Conservation (phyloP, 2,113 vertebrate genomes). For the Spilogale gracilis region DNA sequence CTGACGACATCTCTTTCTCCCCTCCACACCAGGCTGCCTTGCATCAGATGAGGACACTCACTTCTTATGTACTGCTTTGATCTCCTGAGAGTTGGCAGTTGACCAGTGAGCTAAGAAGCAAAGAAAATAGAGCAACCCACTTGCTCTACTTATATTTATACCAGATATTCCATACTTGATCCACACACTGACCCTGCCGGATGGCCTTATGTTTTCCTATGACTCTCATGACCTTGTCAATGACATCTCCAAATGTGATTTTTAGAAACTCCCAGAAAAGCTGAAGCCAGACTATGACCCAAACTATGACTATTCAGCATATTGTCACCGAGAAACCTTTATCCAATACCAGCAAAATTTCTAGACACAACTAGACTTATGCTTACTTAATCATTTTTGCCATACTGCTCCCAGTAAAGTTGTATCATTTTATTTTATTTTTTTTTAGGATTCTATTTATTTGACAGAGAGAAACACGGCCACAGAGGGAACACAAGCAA, state of each 20-base stretch:
- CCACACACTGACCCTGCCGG: not conserved
- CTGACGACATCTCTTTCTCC: not conserved
- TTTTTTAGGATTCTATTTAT: no score
- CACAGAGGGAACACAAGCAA: no score
- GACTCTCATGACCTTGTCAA: constrained; percentile 1
- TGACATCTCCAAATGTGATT: not conserved
- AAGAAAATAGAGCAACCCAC: not conserved
- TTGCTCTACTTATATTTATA: not conserved
- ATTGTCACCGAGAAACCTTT: not conserved
- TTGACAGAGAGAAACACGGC: no score
- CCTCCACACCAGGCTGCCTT: not conserved
- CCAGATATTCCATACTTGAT: not conserved
- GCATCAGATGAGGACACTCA: not conserved
- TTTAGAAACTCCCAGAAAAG: constrained; percentile 5
- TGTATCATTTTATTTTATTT: not conserved
- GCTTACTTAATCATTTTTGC: not conserved
- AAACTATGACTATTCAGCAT: not conserved
- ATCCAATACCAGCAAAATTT: not conserved
- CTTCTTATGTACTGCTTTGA: not conserved
- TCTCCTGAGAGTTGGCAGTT: not conserved
- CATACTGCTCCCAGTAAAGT: not conserved
- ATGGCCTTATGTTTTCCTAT: not conserved
- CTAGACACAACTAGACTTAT: not conserved
- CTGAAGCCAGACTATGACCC: not conserved
- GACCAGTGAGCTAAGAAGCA: not conserved